A percentile compares a stretch with the other conserved stretches of the same genome.
phyloP scores from a whole-genome alignment of 2,797 vertebrate genomes.

The Chiroxiphia lanceolata region DNA sequence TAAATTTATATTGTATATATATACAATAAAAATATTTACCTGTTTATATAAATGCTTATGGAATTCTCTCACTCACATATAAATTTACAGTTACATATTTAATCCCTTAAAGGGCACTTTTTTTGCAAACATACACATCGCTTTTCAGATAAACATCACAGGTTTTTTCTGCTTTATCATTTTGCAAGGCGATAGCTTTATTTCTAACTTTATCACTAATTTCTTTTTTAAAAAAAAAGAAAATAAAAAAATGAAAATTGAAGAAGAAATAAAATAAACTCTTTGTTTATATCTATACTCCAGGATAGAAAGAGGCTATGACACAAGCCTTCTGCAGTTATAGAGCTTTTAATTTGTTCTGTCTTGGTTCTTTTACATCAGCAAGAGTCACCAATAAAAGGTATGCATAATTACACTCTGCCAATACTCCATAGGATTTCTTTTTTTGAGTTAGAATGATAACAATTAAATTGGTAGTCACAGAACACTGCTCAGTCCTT shows the following conservation, averaged over 20 bases:
- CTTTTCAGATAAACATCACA: neutral
- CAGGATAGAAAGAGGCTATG: neutral
- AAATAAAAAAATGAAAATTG: too few species aligned
- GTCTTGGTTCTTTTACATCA: neutral
- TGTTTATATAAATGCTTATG: neutral
- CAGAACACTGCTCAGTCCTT: neutral
- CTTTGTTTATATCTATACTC: neutral
- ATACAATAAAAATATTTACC: neutral
- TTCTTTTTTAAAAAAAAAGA: neutral
- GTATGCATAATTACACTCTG: neutral
- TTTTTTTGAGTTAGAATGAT: neutral
- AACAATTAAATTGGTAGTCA: neutral
- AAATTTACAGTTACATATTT: neutral
- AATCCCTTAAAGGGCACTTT: neutral
- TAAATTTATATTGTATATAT: neutral
- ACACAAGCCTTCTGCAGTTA: neutral
- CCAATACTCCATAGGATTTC: neutral
- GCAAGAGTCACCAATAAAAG: neutral
- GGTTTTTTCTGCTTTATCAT: neutral
- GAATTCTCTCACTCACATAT: neutral
- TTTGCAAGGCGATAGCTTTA: neutral
- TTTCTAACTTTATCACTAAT: neutral
- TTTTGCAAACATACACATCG: neutral
- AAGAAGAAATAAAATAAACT: fast-evolving
- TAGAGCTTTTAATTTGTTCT: neutral